phyloP scores from a whole-genome alignment of 2,797 vertebrate genomes.

The Sciurus carolinensis region DNA sequence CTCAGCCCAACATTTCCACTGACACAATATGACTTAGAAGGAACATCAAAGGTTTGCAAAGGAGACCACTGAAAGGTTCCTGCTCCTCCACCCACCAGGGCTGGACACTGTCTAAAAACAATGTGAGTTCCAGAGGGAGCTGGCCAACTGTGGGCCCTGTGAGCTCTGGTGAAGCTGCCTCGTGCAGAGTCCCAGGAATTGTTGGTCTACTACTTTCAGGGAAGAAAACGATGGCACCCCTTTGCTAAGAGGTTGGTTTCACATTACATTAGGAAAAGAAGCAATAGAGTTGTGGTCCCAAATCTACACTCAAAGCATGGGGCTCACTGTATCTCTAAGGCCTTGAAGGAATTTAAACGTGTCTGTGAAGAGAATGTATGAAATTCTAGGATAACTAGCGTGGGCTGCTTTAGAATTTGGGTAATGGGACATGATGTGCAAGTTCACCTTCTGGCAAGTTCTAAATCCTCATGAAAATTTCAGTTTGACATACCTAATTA shows the following conservation, averaged over 20 bases:
- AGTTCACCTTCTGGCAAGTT: constrained; percentile 17
- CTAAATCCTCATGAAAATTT: constrained; percentile 11
- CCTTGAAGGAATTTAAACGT: background rate
- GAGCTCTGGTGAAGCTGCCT: background rate
- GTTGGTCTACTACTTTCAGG: constrained; percentile 4
- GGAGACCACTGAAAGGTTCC: constrained; percentile 78
- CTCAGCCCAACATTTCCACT: constrained; percentile 78
- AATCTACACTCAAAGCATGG: background rate
- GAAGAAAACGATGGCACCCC: background rate
- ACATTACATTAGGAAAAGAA: constrained; percentile 11
- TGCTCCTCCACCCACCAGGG: constrained; percentile 72
- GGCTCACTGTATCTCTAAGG: background rate
- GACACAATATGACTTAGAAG: constrained; percentile 80
- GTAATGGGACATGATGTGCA: constrained; percentile 20
- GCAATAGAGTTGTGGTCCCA: background rate
- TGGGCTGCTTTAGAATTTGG: constrained; percentile 33
- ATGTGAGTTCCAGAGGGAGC: constrained; percentile 77
- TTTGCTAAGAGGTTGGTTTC: background rate
- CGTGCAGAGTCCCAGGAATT: background rate
- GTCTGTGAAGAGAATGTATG: background rate
- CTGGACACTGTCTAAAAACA: constrained; percentile 43
- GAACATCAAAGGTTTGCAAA: constrained; percentile 84
- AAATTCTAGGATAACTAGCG: constrained; percentile 32
- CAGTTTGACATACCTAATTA: background rate
- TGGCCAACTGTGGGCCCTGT: background rate